Evolutionary conservation across 2,888 invertebrate genomes (phyloP).

Genomic region (Cotesia congregata): DNA sequence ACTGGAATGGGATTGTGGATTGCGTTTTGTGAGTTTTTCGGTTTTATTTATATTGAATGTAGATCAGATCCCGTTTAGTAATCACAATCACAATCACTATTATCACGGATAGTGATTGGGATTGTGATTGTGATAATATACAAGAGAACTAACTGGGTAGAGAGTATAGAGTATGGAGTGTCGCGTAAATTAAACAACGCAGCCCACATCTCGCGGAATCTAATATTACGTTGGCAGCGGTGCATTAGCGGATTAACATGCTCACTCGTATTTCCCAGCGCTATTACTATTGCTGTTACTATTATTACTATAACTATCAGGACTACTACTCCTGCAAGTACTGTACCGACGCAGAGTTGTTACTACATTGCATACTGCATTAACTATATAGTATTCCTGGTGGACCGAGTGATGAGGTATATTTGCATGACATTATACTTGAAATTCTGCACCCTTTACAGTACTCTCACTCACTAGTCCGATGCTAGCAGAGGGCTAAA

Average conservation of each 20-base stretch:
- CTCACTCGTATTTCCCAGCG: conserved; percentile 51
- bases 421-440: conserved; percentile 67
- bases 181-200: conserved; percentile 29
- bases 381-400: conserved; percentile 51
- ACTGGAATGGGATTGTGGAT: too few relatives aligned
- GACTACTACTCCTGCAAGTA: too few relatives aligned
- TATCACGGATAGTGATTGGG: not conserved
- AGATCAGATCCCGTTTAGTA: not conserved
- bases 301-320: too few relatives aligned
- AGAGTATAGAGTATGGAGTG: not conserved
- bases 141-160: conserved; percentile 6
- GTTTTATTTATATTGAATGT: not conserved
- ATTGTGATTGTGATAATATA: not conserved
- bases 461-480: conserved; percentile 40
- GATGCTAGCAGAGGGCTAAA: not conserved
- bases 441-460: conserved; percentile 49
- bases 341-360: conserved; percentile 30
- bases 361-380: conserved; percentile 33
- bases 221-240: conserved; percentile 61
- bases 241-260: conserved; percentile 68
- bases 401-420: conserved; percentile 65
- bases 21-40: not conserved
- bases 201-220: conserved; percentile 56
- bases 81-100: not conserved
- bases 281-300: not conserved